phyloP scores from a whole-genome alignment of 2,888 invertebrate species.

The Volucella inanis region DNA sequence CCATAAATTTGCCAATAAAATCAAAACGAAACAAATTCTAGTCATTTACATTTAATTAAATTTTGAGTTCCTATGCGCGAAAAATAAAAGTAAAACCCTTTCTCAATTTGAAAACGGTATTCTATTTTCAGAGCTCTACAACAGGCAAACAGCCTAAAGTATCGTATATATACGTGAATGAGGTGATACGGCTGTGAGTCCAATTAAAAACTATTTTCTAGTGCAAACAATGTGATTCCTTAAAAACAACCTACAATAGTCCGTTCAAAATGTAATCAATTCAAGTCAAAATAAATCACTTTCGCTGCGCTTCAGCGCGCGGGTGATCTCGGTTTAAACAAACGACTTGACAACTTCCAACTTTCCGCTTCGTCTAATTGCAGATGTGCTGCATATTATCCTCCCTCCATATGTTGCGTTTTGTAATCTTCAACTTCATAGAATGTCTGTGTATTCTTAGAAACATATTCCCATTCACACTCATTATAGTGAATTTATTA shows the following conservation, averaged over 20 bases:
- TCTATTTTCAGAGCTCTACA: too few species aligned
- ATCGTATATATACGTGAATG: too few species aligned
- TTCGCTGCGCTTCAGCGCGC: background rate
- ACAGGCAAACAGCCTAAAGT: too few species aligned
- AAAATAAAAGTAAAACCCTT: too few species aligned
- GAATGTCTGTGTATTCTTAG: conserved; percentile 3
- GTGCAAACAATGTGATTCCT: too few species aligned
- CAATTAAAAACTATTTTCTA: too few species aligned
- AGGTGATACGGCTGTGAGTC: too few species aligned
- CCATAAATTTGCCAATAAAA: too few species aligned
- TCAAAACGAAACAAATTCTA: too few species aligned
- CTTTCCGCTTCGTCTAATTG: conserved; percentile 8
- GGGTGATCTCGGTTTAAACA: background rate
- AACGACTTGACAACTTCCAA: background rate
- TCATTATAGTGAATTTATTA: background rate
- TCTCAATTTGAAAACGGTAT: too few species aligned
- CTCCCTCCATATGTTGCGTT: background rate
- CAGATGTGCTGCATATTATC: conserved; percentile 11
- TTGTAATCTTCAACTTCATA: conserved; percentile 10
- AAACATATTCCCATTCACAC: background rate
- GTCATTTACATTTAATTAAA: too few species aligned
- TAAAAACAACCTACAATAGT: background rate
- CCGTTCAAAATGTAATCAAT: conserved; percentile 2
- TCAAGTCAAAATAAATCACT: background rate
- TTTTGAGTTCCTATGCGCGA: too few species aligned